A percentile compares a stretch with the other conserved stretches of the same genome.
Conservation (phyloP, 2,113 vertebrate species). For the Halcyon senegalensis region DNA sequence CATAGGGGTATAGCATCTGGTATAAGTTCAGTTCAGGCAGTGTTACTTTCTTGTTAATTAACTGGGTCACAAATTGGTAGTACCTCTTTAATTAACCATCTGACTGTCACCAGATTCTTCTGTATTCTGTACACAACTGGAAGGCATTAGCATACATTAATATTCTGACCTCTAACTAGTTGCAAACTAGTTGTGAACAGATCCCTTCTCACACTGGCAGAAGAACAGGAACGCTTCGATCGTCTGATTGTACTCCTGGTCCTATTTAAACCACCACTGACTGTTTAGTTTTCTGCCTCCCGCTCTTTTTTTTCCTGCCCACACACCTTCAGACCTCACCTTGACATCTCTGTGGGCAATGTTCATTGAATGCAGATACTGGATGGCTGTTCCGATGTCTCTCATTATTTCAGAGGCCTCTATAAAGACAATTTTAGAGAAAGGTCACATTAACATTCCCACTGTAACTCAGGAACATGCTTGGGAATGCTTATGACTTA, state of each 20-base stretch:
- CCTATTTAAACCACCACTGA: background rate
- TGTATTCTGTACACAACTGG: background rate
- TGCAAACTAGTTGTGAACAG: background rate
- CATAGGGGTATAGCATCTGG: background rate
- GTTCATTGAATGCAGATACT: slow-evolving; percentile 89
- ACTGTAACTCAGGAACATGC: slow-evolving; percentile 22
- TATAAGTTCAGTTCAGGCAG: background rate
- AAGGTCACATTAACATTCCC: slow-evolving; percentile 71
- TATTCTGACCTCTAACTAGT: background rate
- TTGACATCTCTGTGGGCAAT: slow-evolving; percentile 98
- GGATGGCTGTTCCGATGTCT: slow-evolving; percentile 93
- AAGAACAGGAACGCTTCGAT: background rate
- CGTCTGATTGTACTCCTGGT: background rate
- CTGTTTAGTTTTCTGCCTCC: background rate
- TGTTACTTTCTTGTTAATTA: background rate
- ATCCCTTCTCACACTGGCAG: background rate
- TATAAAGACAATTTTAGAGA: slow-evolving; percentile 69
- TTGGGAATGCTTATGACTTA: slow-evolving; percentile 45
- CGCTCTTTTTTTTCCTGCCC: background rate
- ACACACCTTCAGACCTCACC: slow-evolving; percentile 73
- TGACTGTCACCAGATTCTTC: background rate
- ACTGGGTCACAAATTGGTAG: background rate
- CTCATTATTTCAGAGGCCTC: slow-evolving; percentile 95
- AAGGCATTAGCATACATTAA: background rate
- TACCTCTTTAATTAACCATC: background rate